Evolutionary conservation across 2,113 vertebrate genomes (phyloP), one percentile per base, ranked within the genome.

Genomic region (Aramus guarauna): DNA sequence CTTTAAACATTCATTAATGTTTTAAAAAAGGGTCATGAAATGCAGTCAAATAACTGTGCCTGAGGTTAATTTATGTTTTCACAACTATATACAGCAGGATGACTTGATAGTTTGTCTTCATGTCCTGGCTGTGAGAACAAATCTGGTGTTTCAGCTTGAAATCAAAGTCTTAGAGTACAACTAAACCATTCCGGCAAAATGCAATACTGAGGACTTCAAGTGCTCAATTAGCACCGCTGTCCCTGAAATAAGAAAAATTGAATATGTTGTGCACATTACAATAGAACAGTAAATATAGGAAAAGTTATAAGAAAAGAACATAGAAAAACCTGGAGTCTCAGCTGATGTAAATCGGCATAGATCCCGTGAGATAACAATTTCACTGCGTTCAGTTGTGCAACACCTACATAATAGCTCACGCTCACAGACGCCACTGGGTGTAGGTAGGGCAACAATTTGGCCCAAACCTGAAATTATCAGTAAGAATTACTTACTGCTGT

Each of bases 51-150:
- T 91, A 93, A 91, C 59, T 80, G 77, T 78, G 94, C 30, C 89
- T 11, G 89, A 90, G 78, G 94, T 89, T 97, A 97, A 96, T 86
- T 94, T 89, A 87, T 92, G 83, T 96, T 96, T 91, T 95, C 90
- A 96, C 83, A 81, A 41, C 72, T 87, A 47, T 27, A 72, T 72
- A 60, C 83, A 91, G 73, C 68, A 75, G 72, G 47, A 50, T n/a
- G 56, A 77, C 56, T 95, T 60, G 68, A 72, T 72, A 92, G 79
- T 78, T 95, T 87, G 64, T 77, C 84, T 95, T 89, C 64, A 34
- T 9, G 29, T 81, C 64, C 64, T 37, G 34, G 36, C 50, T 88
- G 48, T 48, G 83, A 84, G 76, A 92, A 74, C 12, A 83, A 72
- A 91, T 60, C 68, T 75, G 47, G 52, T 32, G 68, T 43, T 96